Evolutionary conservation across 2,797 vertebrate genomes (phyloP).

Genomic region (Bradypus variegatus): DNA sequence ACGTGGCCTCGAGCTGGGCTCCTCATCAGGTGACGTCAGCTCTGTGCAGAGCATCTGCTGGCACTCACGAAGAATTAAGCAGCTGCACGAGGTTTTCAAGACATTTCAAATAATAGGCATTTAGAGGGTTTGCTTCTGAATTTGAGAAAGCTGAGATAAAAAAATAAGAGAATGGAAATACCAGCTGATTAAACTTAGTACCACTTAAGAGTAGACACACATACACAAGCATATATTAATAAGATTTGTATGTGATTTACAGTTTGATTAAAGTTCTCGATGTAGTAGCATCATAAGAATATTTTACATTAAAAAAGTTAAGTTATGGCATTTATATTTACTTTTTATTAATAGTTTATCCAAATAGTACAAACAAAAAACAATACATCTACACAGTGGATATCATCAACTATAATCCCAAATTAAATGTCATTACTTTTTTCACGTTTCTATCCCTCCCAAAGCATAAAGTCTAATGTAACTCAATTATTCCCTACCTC

Average conservation of each 20-base stretch:
- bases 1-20: neutral
- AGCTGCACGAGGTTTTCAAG: slow-evolving; percentile 85
- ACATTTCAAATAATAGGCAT: slow-evolving; percentile 85
- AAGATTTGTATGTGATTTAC: neutral
- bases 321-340: neutral
- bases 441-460: neutral
- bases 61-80: slow-evolving; percentile 69
- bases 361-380: neutral
- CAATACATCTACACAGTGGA: neutral
- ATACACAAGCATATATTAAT: neutral
- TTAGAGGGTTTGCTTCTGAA: slow-evolving; percentile 72
- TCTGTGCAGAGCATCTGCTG: neutral
- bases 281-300: neutral
- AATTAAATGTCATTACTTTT: neutral
- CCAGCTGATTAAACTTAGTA: neutral
- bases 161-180: slow-evolving; percentile 11
- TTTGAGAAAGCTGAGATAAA: slow-evolving; percentile 72
- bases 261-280: neutral
- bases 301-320: neutral
- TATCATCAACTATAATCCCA: neutral
- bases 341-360: neutral
- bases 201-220: neutral
- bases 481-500: neutral
- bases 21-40: neutral
- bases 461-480: neutral